Evolutionary conservation across 2,797 vertebrate species (phyloP).

Genomic region (Eulemur rubriventer): DNA sequence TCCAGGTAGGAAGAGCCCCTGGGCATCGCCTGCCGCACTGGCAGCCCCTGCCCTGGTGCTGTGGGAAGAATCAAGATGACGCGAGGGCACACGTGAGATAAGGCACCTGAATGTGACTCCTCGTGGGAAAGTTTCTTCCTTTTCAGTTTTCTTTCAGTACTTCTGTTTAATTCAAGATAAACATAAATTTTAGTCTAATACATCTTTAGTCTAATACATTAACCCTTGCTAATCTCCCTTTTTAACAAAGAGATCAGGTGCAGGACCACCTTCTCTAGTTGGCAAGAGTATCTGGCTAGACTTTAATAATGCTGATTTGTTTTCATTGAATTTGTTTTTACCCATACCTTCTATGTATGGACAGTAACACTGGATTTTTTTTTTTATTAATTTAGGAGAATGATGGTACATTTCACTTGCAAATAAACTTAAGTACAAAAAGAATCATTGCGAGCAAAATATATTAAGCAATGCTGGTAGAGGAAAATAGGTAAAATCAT

Average conservation of each 20-base stretch:
- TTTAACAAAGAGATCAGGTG: background rate
- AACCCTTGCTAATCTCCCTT: background rate
- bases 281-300: background rate
- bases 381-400: background rate
- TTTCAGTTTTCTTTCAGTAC: background rate
- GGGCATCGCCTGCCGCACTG: fast-evolving
- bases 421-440: background rate
- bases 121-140: background rate
- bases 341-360: background rate
- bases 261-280: background rate
- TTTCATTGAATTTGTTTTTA: background rate
- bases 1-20: background rate
- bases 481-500: background rate
- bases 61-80: background rate
- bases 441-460: background rate
- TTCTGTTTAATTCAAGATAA: background rate
- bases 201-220: background rate
- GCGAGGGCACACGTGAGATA: background rate
- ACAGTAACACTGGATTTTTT: background rate
- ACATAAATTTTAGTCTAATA: background rate
- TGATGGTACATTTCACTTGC: background rate
- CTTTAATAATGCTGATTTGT: background rate
- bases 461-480: background rate
- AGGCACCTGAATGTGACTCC: background rate
- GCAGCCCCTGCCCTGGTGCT: background rate